Conservation (phyloP, 2,888 invertebrate species). For the Kuschelorhynchus macadamiae region DNA sequence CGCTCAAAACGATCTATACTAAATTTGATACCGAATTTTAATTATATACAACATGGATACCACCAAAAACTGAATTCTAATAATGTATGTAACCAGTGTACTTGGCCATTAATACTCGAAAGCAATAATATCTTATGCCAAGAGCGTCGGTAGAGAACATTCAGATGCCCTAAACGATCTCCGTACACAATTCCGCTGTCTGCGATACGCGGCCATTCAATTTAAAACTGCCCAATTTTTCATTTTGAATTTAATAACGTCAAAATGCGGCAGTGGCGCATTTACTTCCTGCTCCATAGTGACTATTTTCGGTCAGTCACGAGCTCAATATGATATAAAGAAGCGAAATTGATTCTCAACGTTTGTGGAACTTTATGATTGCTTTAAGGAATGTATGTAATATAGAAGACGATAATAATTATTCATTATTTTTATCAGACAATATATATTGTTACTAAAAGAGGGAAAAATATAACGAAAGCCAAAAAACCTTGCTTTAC, state of each 20-base stretch:
- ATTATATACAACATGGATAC: too few species aligned
- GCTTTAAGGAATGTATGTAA: neutral
- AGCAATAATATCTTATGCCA: conserved; percentile 23
- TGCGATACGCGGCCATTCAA: conserved; percentile 60
- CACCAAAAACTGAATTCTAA: too few species aligned
- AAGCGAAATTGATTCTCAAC: conserved; percentile 66
- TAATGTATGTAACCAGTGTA: neutral
- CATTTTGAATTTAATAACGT: conserved; percentile 70
- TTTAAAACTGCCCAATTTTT: conserved; percentile 70
- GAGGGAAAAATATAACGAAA: neutral
- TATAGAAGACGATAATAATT: neutral
- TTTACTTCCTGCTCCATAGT: conserved; percentile 50
- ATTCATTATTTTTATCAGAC: neutral
- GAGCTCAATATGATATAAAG: conserved; percentile 67
- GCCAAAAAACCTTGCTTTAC: too few species aligned
- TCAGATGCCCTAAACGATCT: conserved; percentile 61
- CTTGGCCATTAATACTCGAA: neutral
- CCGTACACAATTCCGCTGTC: conserved; percentile 26
- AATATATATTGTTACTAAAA: neutral
- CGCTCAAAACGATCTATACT: too few species aligned
- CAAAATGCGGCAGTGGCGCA: conserved; percentile 60
- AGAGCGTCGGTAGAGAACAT: conserved; percentile 51
- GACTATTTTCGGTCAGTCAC: conserved; percentile 61
- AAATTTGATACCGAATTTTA: too few species aligned
- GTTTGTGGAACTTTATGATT: conserved; percentile 24